phyloP scores from a whole-genome alignment of 2,797 vertebrate genomes.

The Enteromius viviparus region DNA sequence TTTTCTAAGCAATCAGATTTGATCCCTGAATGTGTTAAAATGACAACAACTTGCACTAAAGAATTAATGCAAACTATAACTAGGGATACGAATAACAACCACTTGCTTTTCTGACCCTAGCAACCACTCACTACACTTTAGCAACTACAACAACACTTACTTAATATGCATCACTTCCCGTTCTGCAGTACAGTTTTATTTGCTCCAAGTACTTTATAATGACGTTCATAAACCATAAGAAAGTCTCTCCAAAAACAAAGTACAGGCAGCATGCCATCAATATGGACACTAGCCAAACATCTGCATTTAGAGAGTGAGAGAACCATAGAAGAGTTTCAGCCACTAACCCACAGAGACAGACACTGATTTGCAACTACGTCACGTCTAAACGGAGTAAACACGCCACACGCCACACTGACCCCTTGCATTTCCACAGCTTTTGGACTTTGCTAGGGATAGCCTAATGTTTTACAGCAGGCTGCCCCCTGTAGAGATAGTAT shows the following conservation, averaged over 20 bases:
- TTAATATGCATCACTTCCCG: not conserved
- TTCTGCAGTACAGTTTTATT: not conserved
- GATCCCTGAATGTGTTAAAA: not conserved
- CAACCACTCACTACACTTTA: not conserved
- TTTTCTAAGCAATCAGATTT: not conserved
- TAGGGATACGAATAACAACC: not conserved
- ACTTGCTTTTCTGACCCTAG: not conserved
- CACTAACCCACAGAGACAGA: conserved; percentile 20
- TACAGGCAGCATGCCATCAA: conserved; percentile 8
- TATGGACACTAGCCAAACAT: conserved; percentile 25
- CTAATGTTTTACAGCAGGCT: conserved; percentile 14
- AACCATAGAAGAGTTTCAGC: conserved; percentile 17
- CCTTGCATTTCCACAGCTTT: conserved; percentile 5
- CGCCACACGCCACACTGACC: conserved; percentile 10
- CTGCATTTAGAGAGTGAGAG: conserved; percentile 50
- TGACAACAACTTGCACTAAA: not conserved
- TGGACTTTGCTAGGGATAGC: not conserved
- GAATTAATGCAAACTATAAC: not conserved
- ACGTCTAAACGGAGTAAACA: conserved; percentile 1
- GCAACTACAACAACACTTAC: not conserved
- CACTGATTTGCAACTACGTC: conserved; percentile 20
- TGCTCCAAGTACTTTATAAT: conserved; percentile 1
- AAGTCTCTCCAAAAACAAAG: conserved; percentile 8
- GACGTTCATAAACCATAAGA: not conserved
- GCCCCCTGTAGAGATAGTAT: conserved; percentile 25